Base-by-base conservation (phyloP, 2,797 vertebrate species). In the Heteromormyrus szaboi region DNA sequence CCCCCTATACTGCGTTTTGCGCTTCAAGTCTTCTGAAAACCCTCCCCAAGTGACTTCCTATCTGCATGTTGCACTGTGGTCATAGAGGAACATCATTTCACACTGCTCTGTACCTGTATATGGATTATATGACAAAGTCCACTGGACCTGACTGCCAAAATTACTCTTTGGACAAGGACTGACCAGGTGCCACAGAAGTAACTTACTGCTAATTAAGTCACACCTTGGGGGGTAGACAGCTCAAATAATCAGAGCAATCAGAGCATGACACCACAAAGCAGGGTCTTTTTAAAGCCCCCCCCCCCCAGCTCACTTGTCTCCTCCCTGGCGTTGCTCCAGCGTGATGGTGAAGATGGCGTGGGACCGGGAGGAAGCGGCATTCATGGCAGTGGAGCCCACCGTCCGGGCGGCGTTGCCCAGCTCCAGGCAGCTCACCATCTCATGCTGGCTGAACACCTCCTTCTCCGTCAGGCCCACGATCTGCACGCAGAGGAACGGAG, bases 281-380 rank as follows among this genome's bases (percentile, higher is more conserved):
- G 11, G 76, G 37, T 46, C 72, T 79, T 44, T 79, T 44, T 79
- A 79, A 41, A 44, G 25, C 25, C 56, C 6, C n/a, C n/a, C n/a
- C n/a, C 53, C 17, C 53, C 17, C 53, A 7, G 93, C 97, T 95
- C 92, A 99, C 98, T 96, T 97, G 92, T 99, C 97, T 14, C 81
- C 95, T 84, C 96, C 96, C 89, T 94, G 96, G 86, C 95, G 97
- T 91, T 99, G 98, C 33, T 99, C 97, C 88, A 99, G 92, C n/a
- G 95, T 96, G 91, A 99, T 95, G 7, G 98, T 99, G 92, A 99
- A 99, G 93, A 99, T 99, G 17, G 98, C 98, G 9, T 99, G 98
- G 0, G 98, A 99, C 0, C 98, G 96, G 0, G 98, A 99, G 0
- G 98, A 99, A 68, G 98, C 97, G 0, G 98, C 97, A 0, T 99